Conservation (phyloP, 2,113 vertebrate species). For the Coracopsis vasa region DNA sequence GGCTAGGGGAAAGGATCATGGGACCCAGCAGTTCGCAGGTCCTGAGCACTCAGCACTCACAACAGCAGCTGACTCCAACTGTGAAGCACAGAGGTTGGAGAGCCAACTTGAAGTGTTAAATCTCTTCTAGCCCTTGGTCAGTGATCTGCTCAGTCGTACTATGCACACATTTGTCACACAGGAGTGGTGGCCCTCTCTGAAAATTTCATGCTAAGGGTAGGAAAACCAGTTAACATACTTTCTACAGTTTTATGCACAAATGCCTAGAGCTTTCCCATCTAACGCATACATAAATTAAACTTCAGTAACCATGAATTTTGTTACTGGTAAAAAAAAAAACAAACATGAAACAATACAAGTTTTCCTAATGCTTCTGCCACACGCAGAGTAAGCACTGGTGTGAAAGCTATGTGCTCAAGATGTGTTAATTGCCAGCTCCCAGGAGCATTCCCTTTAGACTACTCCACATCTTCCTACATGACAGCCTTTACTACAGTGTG, state of each 20-base stretch:
- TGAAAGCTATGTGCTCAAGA: not conserved
- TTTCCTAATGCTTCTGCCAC: not conserved
- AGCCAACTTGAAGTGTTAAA: not conserved
- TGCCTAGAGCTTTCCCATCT: not conserved
- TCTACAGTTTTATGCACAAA: not conserved
- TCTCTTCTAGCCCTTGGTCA: not conserved
- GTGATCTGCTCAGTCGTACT: not conserved
- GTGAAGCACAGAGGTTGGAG: accelerated
- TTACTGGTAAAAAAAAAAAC: not conserved
- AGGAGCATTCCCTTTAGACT: not conserved
- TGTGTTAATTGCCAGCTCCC: not conserved
- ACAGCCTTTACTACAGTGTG: not conserved
- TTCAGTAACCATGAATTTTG: not conserved
- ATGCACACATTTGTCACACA: not conserved
- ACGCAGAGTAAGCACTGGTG: not conserved
- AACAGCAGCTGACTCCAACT: accelerated
- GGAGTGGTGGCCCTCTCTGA: not conserved
- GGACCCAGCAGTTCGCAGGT: not conserved
- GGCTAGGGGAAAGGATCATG: not conserved
- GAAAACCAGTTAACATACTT: not conserved
- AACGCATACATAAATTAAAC: not conserved
- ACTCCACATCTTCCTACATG: not conserved
- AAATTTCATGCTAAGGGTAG: not conserved
- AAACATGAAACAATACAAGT: not conserved
- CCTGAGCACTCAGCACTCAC: not conserved